Conservation (phyloP, 64 coral and sea anemone genomes). For the Platygyra sinensis region DNA sequence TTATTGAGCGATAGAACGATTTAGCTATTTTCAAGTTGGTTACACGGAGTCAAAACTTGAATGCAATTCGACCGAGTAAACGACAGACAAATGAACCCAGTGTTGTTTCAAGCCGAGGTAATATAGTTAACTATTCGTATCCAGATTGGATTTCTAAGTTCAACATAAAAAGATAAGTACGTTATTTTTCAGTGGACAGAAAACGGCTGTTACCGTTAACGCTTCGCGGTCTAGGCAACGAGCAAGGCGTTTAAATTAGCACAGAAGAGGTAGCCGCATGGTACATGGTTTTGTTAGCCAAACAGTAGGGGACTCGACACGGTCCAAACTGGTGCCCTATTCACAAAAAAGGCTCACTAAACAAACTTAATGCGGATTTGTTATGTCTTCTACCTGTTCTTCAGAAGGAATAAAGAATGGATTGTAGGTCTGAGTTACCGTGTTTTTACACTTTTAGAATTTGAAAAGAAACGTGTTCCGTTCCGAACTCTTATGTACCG, state of each 20-base stretch:
- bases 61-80: not conserved
- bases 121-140: no score
- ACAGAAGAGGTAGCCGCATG: not conserved
- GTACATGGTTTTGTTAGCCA: not conserved
- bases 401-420: not conserved
- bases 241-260: not conserved
- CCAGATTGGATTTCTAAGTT: no score
- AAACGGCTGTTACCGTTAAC: not conserved
- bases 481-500: no score
- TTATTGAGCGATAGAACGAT: not conserved
- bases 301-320: not conserved
- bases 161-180: not conserved
- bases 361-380: not conserved
- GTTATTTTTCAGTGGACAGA: not conserved
- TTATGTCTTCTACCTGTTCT: slow-evolving; percentile 14
- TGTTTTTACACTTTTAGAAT: no score
- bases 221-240: slow-evolving; percentile 15
- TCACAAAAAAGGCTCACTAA: not conserved
- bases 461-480: not conserved
- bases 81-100: no score
- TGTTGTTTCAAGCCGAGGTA: no score
- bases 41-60: not conserved
- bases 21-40: not conserved
- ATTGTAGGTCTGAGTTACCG: not conserved
- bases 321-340: not conserved